These are phyloP conservation scores for Byasa hedistus DNA, from an alignment of 2,888 invertebrate species.

Conservation along the genomic window DNA sequence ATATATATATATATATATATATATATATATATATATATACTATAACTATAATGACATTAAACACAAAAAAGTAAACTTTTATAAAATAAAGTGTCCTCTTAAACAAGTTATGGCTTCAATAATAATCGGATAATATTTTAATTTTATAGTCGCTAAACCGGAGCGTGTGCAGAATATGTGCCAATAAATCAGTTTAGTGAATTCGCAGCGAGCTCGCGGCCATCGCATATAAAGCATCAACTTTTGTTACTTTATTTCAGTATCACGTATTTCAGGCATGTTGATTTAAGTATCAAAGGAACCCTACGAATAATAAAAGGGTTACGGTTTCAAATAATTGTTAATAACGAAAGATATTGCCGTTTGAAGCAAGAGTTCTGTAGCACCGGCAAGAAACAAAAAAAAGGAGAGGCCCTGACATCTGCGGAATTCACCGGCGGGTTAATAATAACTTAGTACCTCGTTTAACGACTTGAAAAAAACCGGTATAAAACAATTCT, in stretches of 20 bases:
- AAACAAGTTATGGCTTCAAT: neutral
- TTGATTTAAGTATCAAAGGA: neutral
- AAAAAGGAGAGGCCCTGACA: no score
- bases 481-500: no score
- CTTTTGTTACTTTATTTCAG: conserved; percentile 4
- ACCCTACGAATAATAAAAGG: neutral
- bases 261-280: neutral
- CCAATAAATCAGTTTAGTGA: neutral
- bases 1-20: no score
- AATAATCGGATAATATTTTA: conserved; percentile 2
- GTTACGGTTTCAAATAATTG: neutral
- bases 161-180: conserved; percentile 6
- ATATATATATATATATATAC: no score
- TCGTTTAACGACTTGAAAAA: no score
- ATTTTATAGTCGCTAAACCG: conserved; percentile 8
- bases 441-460: no score
- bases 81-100: neutral
- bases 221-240: neutral
- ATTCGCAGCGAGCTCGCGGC: neutral
- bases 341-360: neutral
- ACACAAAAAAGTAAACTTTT: neutral
- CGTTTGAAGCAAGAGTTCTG: no score
- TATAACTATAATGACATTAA: neutral
- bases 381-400: no score
- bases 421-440: no score